Base-by-base conservation (phyloP, 37 sponge, comb jelly and placozoan species). In the Eunapius fragilis region DNA sequence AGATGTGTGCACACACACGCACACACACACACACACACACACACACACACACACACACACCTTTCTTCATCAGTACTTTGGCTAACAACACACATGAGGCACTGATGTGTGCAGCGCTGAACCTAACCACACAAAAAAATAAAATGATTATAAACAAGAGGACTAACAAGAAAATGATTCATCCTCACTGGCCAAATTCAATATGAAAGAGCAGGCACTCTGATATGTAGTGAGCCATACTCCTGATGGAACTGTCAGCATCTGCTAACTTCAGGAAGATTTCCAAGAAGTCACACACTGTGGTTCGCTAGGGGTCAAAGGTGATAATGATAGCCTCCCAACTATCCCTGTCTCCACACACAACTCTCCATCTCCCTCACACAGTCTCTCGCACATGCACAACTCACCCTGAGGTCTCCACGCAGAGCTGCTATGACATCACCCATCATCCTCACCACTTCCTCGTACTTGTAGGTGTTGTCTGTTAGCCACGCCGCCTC, bases 401-500 rank as follows among this genome's bases (percentile, higher is more conserved):
- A 12, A 75, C 87, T 68, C 74, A 93, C 94, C 80, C 84, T 71
- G 27, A 93, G 80, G 22, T 90, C 49, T 49, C 94, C 94, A 23
- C 74, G 84, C 32, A 85, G 31, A 19, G 76, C 71, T 25, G 91
- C 88, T 48, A 96, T 14, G 31, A 96, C 31, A 31, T 93, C 94
- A 37, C 94, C 94, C 75, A 91, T 93, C 92, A 93, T 96, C 38
- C 84, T 79, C 35, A 93, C 96, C 27, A 96, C 94, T 34, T 96
- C 92, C 3, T 91, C 89, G 58, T 93, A 96, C 30, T 37, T 73
- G 82, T 96, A 93, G 6, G 96, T 94, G 81, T 85, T 78, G 68
- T 93, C 92, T 69, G 96, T 96, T 23, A 93, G 79, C 94, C 96
- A 93, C 3, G 96, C 86, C 10, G 96, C 91, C 79, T 93, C 96